Base-by-base conservation (phyloP, 2,888 invertebrate genomes). In the Aleiodes alternator region DNA sequence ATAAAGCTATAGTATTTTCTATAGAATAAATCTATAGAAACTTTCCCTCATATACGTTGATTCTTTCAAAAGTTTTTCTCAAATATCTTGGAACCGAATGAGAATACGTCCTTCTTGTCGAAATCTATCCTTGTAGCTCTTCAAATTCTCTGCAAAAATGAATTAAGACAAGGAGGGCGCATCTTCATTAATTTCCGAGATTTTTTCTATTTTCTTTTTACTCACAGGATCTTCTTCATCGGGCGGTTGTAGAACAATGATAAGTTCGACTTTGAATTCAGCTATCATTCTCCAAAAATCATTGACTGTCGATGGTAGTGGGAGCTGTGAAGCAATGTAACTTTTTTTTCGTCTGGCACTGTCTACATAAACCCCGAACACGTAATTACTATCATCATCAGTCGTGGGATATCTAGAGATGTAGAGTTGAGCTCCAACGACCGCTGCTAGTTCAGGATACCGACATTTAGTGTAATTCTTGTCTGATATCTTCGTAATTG, bases 281-380 rank as follows among this genome's bases (percentile, higher is more conserved):
- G 85, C 81, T 0, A 91, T 81, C 84, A 91, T 82, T 78, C 90
- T 86, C 91, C 91, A 91, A 77, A 91, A 91, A 82, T 91, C 91
- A 6, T 84, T 85, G 2, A 90, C 71, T 3, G 91, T 91, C n/a
- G 86, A 83, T 0, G 88, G 88, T 78, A 91, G 72, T 0, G 91
- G 91, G 55, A 90, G 86, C 78, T 91, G 90, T 0, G 91, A 90
- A 0, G 89, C 90, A 7, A 91, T 86, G 72, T 88, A 91, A 75
- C 89, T 88, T 73, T 87, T 87, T 48, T 87, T 84, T 79, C 86
- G 87, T 75, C 85, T 84, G 50, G 82, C 83, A 73, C 86, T 89
- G 73, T 90, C 90, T 4, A 91, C 90, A 76, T 83, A 83, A 8
- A 90, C 88, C 0, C 90, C 91, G 66, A 91, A 90, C 29, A 91